Conservation (phyloP, 2,797 vertebrate species). For the Sebastes itinus region DNA sequence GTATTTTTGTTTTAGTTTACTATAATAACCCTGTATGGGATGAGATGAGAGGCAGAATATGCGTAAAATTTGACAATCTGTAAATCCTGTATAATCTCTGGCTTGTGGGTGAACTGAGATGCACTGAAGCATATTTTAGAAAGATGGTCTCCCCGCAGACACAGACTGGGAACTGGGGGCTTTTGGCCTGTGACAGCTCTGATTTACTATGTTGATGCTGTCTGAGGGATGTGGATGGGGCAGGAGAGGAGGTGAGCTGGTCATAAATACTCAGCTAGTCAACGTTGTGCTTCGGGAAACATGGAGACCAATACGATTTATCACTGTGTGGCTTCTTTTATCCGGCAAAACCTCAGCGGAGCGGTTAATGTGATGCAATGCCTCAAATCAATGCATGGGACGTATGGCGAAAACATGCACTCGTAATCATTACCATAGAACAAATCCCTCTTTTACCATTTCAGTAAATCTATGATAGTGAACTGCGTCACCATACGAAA, state of each 20-base stretch:
- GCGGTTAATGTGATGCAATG: slow-evolving; percentile 48
- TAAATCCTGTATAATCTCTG: slow-evolving; percentile 19
- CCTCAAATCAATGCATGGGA: slow-evolving; percentile 17
- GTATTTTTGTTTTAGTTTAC: no score
- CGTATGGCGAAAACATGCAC: slow-evolving; percentile 20
- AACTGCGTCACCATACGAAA: slow-evolving; percentile 10
- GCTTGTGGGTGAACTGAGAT: slow-evolving; percentile 21
- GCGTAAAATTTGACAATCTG: slow-evolving; percentile 22
- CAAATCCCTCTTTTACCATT: background rate
- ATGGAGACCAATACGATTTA: slow-evolving; percentile 46
- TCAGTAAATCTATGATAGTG: background rate
- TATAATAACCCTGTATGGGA: background rate
- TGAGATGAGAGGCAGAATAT: slow-evolving; percentile 10
- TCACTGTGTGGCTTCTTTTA: slow-evolving; percentile 61
- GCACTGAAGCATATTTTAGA: slow-evolving; percentile 33
- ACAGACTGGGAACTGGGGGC: slow-evolving; percentile 17
- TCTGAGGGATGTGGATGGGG: slow-evolving; percentile 54
- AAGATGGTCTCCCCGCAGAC: slow-evolving; percentile 48
- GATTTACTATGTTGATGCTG: slow-evolving; percentile 62
- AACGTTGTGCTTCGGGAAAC: slow-evolving; percentile 51
- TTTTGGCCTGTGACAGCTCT: slow-evolving; percentile 53
- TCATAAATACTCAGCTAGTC: slow-evolving; percentile 67
- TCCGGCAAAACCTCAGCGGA: slow-evolving; percentile 37
- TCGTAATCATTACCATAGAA: slow-evolving; percentile 46
- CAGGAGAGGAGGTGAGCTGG: slow-evolving; percentile 51